Conservation (phyloP, 1,140 invertebrate species). For the Bombus picipes region DNA sequence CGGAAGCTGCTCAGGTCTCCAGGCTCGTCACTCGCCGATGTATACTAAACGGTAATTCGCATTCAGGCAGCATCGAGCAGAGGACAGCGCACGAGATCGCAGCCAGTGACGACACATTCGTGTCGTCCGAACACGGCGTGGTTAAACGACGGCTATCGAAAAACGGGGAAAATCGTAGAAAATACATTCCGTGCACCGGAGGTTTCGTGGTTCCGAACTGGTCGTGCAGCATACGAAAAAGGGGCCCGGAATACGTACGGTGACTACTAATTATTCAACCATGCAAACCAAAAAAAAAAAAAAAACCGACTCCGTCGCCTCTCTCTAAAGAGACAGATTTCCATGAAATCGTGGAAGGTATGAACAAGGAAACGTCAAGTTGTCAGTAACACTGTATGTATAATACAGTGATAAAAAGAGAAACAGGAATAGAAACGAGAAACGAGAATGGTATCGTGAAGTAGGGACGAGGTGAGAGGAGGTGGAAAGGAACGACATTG, state of each 20-base stretch:
- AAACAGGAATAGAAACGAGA: not conserved
- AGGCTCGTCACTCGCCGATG: not conserved
- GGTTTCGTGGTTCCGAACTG: conserved; percentile 49
- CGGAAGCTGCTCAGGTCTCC: conserved; percentile 17
- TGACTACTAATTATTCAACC: conserved; percentile 63
- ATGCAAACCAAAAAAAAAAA: conserved; percentile 46
- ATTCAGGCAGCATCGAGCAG: conserved; percentile 53
- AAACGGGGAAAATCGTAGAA: conserved; percentile 58
- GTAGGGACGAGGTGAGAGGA: not conserved
- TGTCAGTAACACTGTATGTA: not conserved
- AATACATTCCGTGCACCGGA: conserved; percentile 48
- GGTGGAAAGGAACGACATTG: not conserved
- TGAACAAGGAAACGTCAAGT: not conserved
- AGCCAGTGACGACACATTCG: conserved; percentile 14
- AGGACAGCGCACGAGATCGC: conserved; percentile 6
- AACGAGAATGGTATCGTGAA: not conserved
- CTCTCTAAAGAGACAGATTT: not conserved
- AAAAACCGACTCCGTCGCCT: not conserved
- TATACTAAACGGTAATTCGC: conserved; percentile 59
- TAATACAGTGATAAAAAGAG: not conserved
- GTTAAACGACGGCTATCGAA: conserved; percentile 35
- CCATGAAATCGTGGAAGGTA: conserved; percentile 20
- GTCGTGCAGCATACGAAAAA: conserved; percentile 68
- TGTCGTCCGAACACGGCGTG: conserved; percentile 2
- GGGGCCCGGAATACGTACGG: conserved; percentile 28